Conservation (phyloP, 2,797 vertebrate genomes). For the Peromyscus aztecus region DNA sequence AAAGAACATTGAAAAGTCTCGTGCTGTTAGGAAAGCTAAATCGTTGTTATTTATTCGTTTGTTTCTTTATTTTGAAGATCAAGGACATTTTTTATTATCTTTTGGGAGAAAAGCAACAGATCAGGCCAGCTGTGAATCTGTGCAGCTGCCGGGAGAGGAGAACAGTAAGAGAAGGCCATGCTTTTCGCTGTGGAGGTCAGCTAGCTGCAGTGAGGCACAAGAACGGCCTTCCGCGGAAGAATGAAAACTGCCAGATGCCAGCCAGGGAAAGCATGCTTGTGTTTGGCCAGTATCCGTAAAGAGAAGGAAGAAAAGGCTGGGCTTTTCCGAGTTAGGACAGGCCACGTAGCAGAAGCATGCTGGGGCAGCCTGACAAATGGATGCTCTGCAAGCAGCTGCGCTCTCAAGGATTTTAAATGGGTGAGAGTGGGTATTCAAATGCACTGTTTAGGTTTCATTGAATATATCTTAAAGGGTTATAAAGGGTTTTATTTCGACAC, state of each 20-base stretch:
- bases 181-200: background rate
- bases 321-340: background rate
- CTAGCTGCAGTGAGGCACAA: too few relatives aligned
- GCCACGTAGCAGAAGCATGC: background rate
- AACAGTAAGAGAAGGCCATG: background rate
- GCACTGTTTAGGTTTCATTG: background rate
- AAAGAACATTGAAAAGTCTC: background rate
- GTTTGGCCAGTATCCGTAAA: background rate
- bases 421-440: background rate
- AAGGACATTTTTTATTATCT: background rate
- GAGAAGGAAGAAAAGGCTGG: background rate
- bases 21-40: constrained; percentile 1
- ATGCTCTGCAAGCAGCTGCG: too few relatives aligned
- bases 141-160: background rate
- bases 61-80: background rate
- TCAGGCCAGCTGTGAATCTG: background rate
- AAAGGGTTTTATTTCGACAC: background rate
- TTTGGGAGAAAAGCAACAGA: background rate
- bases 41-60: background rate
- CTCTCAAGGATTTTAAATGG: constrained; percentile 6
- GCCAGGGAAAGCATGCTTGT: background rate
- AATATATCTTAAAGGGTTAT: background rate
- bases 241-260: background rate
- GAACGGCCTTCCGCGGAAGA: background rate
- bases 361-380: background rate